These are phyloP conservation scores for Rhabdomys pumilio DNA, from an alignment of 2,797 vertebrate genomes.

Conservation along the genomic window DNA sequence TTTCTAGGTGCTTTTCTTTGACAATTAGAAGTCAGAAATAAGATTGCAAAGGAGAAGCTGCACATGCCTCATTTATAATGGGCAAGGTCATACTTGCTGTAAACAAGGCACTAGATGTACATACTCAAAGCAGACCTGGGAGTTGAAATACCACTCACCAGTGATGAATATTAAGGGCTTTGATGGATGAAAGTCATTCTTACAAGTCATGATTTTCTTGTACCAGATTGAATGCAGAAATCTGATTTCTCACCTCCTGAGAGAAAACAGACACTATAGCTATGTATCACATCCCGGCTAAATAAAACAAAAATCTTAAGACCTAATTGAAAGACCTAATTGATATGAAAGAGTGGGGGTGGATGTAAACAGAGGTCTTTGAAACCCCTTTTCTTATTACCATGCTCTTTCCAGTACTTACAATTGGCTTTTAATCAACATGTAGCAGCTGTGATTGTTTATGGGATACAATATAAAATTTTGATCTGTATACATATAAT, in stretches of 20 bases:
- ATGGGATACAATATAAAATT: neutral
- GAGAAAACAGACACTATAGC: neutral
- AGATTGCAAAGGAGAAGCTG: neutral
- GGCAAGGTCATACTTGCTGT: neutral
- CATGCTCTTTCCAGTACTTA: neutral
- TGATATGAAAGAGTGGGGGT: neutral
- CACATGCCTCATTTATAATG: neutral
- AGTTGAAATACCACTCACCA: neutral
- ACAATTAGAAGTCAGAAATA: neutral
- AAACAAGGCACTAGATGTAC: neutral
- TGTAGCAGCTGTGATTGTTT: neutral
- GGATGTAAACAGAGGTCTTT: neutral
- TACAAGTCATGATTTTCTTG: neutral
- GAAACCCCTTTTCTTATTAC: accelerated
- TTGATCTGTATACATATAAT: neutral
- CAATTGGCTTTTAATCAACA: neutral
- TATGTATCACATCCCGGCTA: neutral
- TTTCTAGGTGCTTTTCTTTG: neutral
- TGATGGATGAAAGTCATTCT: neutral
- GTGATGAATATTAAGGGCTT: neutral
- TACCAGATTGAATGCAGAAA: neutral
- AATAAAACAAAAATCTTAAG: neutral
- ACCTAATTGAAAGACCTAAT: neutral
- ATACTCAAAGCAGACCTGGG: neutral
- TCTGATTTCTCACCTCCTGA: neutral